Conservation (phyloP, 2,113 vertebrate species). For the Vidua chalybeata region DNA sequence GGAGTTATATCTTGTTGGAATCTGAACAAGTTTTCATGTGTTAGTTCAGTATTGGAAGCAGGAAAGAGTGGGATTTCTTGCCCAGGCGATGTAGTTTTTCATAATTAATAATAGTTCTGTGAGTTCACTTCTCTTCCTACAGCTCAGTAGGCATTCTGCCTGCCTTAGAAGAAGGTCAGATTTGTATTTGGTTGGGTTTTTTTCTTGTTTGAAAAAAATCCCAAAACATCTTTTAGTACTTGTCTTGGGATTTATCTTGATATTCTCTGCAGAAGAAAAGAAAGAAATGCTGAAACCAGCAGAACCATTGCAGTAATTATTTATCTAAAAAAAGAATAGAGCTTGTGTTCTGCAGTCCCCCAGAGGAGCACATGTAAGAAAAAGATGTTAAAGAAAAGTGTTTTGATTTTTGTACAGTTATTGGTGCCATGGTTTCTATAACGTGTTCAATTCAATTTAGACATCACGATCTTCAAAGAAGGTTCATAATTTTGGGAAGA, state of each 20-base stretch:
- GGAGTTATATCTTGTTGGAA: background rate
- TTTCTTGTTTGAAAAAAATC: background rate
- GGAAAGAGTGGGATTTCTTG: background rate
- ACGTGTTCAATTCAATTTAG: slow-evolving; percentile 71
- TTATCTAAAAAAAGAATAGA: background rate
- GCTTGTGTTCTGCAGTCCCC: background rate
- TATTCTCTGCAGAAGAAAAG: background rate
- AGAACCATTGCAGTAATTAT: background rate
- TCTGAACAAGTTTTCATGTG: background rate
- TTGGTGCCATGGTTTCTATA: slow-evolving; percentile 25
- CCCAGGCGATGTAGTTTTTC: background rate
- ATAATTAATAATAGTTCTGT: background rate
- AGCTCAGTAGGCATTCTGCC: background rate
- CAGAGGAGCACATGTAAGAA: background rate
- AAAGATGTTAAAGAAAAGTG: background rate
- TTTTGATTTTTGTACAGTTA: background rate
- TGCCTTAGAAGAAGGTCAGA: background rate
- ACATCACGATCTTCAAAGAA: slow-evolving; percentile 93
- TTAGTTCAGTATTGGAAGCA: background rate
- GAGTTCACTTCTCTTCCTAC: background rate
- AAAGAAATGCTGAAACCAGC: slow-evolving; percentile 22
- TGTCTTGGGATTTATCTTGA: slow-evolving; percentile 13
- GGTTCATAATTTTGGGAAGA: slow-evolving; percentile 96
- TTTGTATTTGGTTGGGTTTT: background rate
- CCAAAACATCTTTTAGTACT: background rate